Evolutionary conservation across 1,140 invertebrate genomes (phyloP).

Genomic region (Eurosta solidaginis): DNA sequence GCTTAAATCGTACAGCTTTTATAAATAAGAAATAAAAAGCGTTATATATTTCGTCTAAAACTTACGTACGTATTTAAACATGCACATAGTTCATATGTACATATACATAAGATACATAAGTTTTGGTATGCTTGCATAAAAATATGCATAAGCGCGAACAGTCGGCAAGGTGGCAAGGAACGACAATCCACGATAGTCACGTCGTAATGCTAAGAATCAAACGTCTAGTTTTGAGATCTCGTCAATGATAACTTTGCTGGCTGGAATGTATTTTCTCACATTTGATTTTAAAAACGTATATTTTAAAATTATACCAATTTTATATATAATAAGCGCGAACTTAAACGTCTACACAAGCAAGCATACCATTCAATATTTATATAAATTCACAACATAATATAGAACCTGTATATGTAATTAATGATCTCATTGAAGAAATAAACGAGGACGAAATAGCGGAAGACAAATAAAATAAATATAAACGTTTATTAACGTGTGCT

Average conservation of each 20-base stretch:
- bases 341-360: background rate
- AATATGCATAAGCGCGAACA: no score
- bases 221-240: no score
- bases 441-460: conserved; percentile 10
- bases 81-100: no score
- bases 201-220: no score
- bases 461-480: conserved; percentile 7
- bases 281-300: background rate
- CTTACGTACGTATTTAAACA: background rate
- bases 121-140: background rate
- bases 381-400: no score
- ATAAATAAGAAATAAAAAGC: background rate
- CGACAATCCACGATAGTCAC: no score
- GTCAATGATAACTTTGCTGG: no score
- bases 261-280: no score
- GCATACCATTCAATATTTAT: background rate
- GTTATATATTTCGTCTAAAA: background rate
- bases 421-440: conserved; percentile 5
- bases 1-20: background rate
- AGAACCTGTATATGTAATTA: conserved; percentile 22
- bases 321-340: background rate
- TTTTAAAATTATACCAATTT: background rate
- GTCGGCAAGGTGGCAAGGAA: no score
- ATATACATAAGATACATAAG: no score
- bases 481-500: background rate